Conservation (phyloP, 2,797 vertebrate species). For the Nasua narica region DNA sequence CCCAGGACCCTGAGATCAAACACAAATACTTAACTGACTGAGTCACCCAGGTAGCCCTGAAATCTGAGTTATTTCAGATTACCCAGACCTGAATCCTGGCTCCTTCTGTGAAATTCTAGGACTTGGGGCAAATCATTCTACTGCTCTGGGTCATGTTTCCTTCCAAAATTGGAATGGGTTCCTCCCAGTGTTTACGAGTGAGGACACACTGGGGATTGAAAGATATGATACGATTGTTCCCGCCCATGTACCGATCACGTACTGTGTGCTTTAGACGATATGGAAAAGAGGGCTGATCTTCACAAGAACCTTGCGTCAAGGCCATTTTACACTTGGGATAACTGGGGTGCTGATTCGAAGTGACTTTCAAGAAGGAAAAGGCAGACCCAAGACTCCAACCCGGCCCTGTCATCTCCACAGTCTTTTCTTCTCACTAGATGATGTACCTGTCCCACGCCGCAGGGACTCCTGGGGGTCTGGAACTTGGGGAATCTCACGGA, state of each 20-base stretch:
- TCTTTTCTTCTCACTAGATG: background rate
- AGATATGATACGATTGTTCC: rapidly evolving
- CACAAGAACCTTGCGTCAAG: background rate
- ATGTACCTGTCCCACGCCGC: background rate
- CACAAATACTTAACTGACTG: too few relatives aligned
- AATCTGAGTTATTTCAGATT: background rate
- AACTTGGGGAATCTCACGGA: background rate
- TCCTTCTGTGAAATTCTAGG: background rate
- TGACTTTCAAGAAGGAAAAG: background rate
- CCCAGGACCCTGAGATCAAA: too few relatives aligned
- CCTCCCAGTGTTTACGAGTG: background rate
- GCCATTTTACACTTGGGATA: background rate
- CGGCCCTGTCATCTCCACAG: background rate
- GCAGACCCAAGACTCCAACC: background rate
- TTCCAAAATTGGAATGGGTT: background rate
- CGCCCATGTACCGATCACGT: background rate
- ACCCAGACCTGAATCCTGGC: background rate
- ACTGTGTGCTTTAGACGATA: background rate
- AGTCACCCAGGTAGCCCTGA: too few relatives aligned
- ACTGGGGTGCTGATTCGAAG: background rate
- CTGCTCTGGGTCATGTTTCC: background rate
- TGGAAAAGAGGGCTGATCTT: background rate
- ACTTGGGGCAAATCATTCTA: background rate
- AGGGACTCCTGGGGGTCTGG: background rate
- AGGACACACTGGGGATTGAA: background rate